Base-by-base conservation (phyloP, 2,888 invertebrate genomes). In the Cosmia trapezina region DNA sequence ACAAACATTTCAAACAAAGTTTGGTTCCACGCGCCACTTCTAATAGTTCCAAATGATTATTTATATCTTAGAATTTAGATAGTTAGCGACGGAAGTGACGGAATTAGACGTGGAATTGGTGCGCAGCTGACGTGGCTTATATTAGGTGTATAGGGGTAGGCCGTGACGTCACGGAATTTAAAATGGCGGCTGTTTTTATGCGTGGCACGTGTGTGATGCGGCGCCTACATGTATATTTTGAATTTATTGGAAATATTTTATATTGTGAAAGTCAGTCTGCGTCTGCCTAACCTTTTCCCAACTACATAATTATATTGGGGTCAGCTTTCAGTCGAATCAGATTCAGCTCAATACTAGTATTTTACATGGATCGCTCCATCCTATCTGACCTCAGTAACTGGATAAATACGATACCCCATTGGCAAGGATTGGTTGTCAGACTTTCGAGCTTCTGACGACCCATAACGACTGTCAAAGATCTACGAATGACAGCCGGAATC, bases 21-120 rank as follows among this genome's bases (percentile, higher is more conserved):
- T 77, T 49, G 56, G 67, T 71, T 75, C 70, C 73, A 80, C 70
- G 77, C 66, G 62, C 60, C 57, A 37, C 49, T 84, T 74, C 69
- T 60, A 70, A 83, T 77, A 76, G 80, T 80, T 85, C 45, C 70
- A 72, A 80, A 80, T 70, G 70, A 80, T 76, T 85, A 85, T 85
- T 84, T 84, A 71, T 77, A 76, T 63, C 60, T 19, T 41, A 80
- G 80, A 85, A 85, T 85, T 85, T 77, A 70, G 80, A 77, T 73
- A 83, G 77, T 78, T 71, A 61, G 65, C 76, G 85, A 84, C 85
- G 85, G 85, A 85, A 86, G 84, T 86, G 41, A 67, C 71, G 61
- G 66, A 84, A 80, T 83, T 84, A 84, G 78, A 77, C 12, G 59
- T 59, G 65, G 62, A 81, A 81, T 76, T 78, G 54, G 83, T 83